A percentile compares a stretch with the other conserved stretches of the same genome.
These are phyloP conservation scores for Pseudotriccus pelzelni DNA, from an alignment of 2,797 vertebrate species.

Conservation along the genomic window DNA sequence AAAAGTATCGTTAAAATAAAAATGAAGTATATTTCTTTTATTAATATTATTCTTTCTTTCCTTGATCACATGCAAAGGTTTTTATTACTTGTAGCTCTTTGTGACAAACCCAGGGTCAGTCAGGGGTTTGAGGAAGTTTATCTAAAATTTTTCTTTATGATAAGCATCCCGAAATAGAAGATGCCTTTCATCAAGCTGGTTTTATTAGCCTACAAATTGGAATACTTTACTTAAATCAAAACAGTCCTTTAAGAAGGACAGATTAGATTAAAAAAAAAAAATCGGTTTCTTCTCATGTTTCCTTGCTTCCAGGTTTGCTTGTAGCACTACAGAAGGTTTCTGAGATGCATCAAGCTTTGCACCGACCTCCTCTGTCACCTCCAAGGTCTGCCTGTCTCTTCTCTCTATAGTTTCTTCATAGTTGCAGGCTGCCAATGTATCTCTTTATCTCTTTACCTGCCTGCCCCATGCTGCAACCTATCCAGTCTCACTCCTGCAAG, in stretches of 20 bases:
- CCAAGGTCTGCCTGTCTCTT: not conserved
- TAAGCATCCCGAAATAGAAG: not conserved
- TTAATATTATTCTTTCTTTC: not conserved
- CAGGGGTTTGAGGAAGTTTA: not conserved
- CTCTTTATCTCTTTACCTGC: not conserved
- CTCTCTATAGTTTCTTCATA: not conserved
- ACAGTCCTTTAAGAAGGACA: not conserved
- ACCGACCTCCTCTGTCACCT: not conserved
- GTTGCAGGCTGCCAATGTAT: accelerated
- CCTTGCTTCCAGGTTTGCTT: not conserved
- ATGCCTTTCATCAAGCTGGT: not conserved
- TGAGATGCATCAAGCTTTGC: not conserved
- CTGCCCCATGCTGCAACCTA: accelerated
- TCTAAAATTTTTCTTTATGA: not conserved
- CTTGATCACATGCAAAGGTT: not conserved
- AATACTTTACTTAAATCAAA: not conserved
- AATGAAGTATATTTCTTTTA: not conserved
- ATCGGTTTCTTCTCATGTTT: not conserved
- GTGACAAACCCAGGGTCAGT: not conserved
- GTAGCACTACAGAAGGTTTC: not conserved
- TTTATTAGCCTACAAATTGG: not conserved
- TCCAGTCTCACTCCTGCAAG: not conserved
- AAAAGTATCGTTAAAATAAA: not conserved
- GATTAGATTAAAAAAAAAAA: not conserved
- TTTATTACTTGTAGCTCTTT: not conserved